Evolutionary conservation across 2,888 invertebrate genomes (phyloP), one percentile per base, ranked within the genome.

Genomic region (Apantesis nais): DNA sequence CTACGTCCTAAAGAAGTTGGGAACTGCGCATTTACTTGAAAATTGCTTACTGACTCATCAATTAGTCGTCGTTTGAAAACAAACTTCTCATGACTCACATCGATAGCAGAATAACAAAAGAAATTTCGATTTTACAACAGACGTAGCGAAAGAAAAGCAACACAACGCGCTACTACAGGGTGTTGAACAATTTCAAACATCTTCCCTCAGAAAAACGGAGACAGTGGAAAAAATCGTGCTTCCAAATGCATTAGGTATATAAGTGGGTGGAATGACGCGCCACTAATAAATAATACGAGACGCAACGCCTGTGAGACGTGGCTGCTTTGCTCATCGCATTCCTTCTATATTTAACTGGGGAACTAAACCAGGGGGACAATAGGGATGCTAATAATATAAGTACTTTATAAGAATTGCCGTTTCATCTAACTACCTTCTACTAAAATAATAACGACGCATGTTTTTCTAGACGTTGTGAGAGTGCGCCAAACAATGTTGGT

Each of bases 191-290:
- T 98, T 98, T 95, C 96, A 97, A 93, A 90, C 97, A 77, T 96
- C 96, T 83, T 96, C 96, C 86, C 96, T 97, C 92, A 97, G 97
- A 93, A 96, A 97, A 89, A 97, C 97, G 67, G 96, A 97, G 87
- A 98, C 98, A 74, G 95, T 96, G 88, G 98, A 98, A 96, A 98
- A 98, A 96, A 96, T 97, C 86, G 95, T 97, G 79, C 96, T 98
- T 85, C 98, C 98, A 73, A 97, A 97, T 86, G 97, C 98, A 86
- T 96, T 98, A 97, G 98, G 98, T 98, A 96, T 87, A 86, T 76
- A 69, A 65, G 63, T 84, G 84, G 82, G 84, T 83, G 77, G 77
- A 81, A 78, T 83, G 81, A 77, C 81, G 84, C 74, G 78, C 78
- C 74, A 74, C 73, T 79, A 77, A 81, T 78, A 75, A 74, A 80